Base-by-base conservation (phyloP, 2,888 invertebrate genomes). In the Esperia sulphurella region DNA sequence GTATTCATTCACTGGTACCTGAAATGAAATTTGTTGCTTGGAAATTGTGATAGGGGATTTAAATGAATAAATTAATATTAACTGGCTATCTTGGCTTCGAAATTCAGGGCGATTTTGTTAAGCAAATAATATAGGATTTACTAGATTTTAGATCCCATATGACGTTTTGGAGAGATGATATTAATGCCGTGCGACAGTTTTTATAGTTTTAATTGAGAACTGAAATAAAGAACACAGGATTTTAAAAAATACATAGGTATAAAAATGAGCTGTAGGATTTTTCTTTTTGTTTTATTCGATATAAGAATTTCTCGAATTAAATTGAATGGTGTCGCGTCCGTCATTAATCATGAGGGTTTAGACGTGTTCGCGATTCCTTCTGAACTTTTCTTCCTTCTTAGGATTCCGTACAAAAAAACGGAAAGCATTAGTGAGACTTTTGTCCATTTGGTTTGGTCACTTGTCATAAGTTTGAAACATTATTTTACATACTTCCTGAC, bases 261-360 rank as follows among this genome's bases (percentile, higher is more conserved):
- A 43, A 50, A 51, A 43, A 46, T 30, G 43, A 13, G 14, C 45
- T 37, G 61, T 61, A 63, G 57, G 66, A 70, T 59, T 66, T 68
- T 69, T 55, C 60, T 61, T 67, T 73, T 74, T 68, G 68, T 71
- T 62, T 68, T 69, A 68, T 71, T 72, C 65, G 70, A 73, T 3
- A 33, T 65, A 65, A 59, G 63, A 71, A 69, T 73, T 77, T 74
- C 68, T 62, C 63, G 66, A 74, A 76, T 79, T 73, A 78, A 78
- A 79, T 79, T 74, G 79, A 79, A 79, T 73, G 71, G 72, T 72
- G 77, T 76, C 77, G 68, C 73, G 75, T 68, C 68, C 59, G 65
- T 73, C 79, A 80, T 80, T 79, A 76, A 79, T 80, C 81, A 78
- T 69, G 65, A 68, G 63, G 74, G 70, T 61, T 70, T 67, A 66